Percentiles rank a stretch among this genome's conserved stretches.
phyloP scores from a whole-genome alignment of 2,113 vertebrate species.

The Miniopterus natalensis region DNA sequence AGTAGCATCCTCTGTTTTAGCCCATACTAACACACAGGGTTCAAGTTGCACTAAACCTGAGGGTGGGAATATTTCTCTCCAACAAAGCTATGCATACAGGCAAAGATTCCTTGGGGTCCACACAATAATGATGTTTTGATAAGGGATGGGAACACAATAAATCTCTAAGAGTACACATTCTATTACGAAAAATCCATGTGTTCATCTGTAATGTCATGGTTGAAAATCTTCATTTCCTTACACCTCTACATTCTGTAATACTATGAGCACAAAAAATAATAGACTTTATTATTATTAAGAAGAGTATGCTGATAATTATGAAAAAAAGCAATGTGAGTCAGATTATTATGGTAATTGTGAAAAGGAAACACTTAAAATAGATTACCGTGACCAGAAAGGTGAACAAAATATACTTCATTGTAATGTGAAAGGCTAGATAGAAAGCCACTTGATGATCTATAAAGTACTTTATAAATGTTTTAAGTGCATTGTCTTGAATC shows the following conservation, averaged over 20 bases:
- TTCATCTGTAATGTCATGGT: not conserved
- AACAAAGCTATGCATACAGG: not conserved
- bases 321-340: constrained; percentile 64
- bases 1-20: not conserved
- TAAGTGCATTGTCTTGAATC: constrained; percentile 57
- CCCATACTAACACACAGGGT: not conserved
- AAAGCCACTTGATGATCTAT: constrained; percentile 60
- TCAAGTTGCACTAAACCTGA: not conserved
- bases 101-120: not conserved
- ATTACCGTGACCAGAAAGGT: constrained; percentile 66
- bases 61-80: not conserved
- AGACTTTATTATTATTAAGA: constrained; percentile 62
- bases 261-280: constrained; percentile 56
- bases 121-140: not conserved
- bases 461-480: constrained; percentile 73
- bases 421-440: constrained; percentile 57
- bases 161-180: not conserved
- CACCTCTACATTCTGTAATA: not conserved
- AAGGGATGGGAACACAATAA: not conserved
- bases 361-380: constrained; percentile 67
- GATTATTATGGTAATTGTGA: constrained; percentile 61
- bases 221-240: not conserved
- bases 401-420: constrained; percentile 64
- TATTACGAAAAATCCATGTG: not conserved
- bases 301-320: constrained; percentile 58